Evolutionary conservation across 2,888 invertebrate genomes (phyloP).

Genomic region (Leucoptera coffeella): DNA sequence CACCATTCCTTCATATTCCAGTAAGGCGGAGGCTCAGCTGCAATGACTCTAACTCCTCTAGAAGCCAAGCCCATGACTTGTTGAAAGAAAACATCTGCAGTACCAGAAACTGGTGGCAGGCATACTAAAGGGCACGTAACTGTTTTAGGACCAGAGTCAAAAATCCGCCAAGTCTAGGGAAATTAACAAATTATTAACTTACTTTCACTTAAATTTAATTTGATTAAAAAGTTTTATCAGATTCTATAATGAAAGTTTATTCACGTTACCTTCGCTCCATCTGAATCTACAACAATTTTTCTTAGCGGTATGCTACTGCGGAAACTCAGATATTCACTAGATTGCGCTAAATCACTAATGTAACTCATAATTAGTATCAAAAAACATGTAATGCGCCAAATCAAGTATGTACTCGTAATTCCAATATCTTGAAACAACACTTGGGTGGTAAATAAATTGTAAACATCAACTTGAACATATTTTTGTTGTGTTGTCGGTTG

Average conservation of each 20-base stretch:
- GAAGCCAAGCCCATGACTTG: slow-evolving; percentile 76
- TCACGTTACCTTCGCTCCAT: slow-evolving; percentile 66
- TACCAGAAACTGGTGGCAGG: slow-evolving; percentile 83
- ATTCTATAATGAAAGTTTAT: too few species aligned
- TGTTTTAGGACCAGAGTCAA: slow-evolving; percentile 79
- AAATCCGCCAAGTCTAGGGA: slow-evolving; percentile 72
- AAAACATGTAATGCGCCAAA: too few species aligned
- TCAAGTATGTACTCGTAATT: too few species aligned
- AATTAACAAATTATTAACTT: not conserved
- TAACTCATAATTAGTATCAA: slow-evolving; percentile 49
- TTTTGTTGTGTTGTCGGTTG: too few species aligned
- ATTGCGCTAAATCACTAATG: slow-evolving; percentile 65
- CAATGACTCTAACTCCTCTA: slow-evolving; percentile 75
- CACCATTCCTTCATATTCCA: slow-evolving; percentile 87
- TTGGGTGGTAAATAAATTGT: too few species aligned
- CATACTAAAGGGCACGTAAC: slow-evolving; percentile 76
- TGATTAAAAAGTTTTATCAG: too few species aligned
- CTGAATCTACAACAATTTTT: slow-evolving; percentile 74
- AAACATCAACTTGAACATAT: too few species aligned
- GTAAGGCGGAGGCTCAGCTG: slow-evolving; percentile 80
- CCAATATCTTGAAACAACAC: too few species aligned
- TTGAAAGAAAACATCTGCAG: slow-evolving; percentile 81
- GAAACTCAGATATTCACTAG: slow-evolving; percentile 74
- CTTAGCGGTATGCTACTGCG: slow-evolving; percentile 68
- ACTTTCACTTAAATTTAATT: too few species aligned